Conservation (phyloP, 2,113 vertebrate species). For the Gobio gobio region DNA sequence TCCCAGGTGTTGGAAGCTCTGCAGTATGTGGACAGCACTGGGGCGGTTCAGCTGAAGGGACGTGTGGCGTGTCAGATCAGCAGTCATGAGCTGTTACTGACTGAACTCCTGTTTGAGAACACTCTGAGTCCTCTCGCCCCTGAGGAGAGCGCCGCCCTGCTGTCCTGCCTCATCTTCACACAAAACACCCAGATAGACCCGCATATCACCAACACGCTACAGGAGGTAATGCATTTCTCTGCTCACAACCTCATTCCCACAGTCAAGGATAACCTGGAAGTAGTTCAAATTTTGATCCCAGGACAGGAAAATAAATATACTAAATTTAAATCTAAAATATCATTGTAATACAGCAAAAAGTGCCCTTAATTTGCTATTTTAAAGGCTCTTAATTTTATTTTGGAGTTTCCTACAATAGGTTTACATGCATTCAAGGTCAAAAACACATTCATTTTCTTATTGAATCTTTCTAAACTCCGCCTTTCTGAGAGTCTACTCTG, state of each 20-base stretch:
- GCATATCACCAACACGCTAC: constrained; percentile 81
- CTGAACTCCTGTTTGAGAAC: constrained; percentile 90
- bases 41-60: constrained; percentile 88
- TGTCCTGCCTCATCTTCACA: constrained; percentile 87
- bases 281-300: background rate
- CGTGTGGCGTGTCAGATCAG: constrained; percentile 91
- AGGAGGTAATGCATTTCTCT: constrained; percentile 75
- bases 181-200: constrained; percentile 84
- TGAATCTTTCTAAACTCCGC: too few species aligned
- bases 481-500: too few species aligned
- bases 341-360: background rate
- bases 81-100: constrained; percentile 89
- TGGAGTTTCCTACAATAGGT: too few species aligned
- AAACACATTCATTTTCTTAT: too few species aligned
- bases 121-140: constrained; percentile 84
- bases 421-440: too few species aligned
- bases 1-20: constrained; percentile 85
- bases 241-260: background rate
- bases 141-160: constrained; percentile 89
- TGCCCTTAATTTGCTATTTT: too few species aligned
- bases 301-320: too few species aligned
- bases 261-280: background rate
- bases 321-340: background rate
- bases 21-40: constrained; percentile 82
- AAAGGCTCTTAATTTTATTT: too few species aligned